A percentile compares a stretch with the other conserved stretches of the same genome.
These are phyloP conservation scores for Drosophila melanica DNA, from an alignment of 1,140 invertebrate species.

Conservation along the genomic window DNA sequence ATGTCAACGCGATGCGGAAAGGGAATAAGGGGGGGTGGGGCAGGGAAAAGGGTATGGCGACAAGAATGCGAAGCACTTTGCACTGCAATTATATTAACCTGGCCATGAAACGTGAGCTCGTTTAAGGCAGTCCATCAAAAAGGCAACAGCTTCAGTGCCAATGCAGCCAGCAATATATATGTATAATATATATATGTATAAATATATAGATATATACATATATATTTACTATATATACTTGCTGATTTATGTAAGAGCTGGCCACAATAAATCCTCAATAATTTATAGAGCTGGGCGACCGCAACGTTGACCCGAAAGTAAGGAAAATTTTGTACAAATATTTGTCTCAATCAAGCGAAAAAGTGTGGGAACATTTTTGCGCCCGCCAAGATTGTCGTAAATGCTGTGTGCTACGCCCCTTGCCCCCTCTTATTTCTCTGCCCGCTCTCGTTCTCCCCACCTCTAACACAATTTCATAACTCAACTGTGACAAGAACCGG, in stretches of 20 bases:
- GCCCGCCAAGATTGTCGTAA: background rate
- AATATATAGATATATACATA: background rate
- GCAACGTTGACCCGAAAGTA: constrained; percentile 38
- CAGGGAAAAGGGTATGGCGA: background rate
- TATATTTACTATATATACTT: background rate
- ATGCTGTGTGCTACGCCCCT: background rate
- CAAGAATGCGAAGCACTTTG: constrained; percentile 26
- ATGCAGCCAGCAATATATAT: constrained; percentile 1
- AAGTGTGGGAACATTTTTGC: constrained; percentile 1
- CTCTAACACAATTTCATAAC: constrained; percentile 56
- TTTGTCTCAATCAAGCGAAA: constrained; percentile 71
- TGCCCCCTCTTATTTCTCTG: too few species aligned
- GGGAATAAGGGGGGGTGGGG: background rate
- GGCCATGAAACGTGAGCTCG: constrained; percentile 70
- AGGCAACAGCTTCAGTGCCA: constrained; percentile 43
- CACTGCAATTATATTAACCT: constrained; percentile 50
- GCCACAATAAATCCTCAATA: constrained; percentile 67
- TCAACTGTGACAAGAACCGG: constrained; percentile 56
- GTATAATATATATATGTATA: constrained; percentile 13
- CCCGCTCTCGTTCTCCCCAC: background rate
- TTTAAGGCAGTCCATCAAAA: constrained; percentile 62
- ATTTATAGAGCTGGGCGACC: constrained; percentile 61
- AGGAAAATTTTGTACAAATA: constrained; percentile 71
- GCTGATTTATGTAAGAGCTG: constrained; percentile 32
- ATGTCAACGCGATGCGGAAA: constrained; percentile 50